A percentile compares a stretch with the other conserved stretches of the same genome.
phyloP scores from a whole-genome alignment of 1,140 invertebrate species.

The Venustaconcha ellipsiformis region DNA sequence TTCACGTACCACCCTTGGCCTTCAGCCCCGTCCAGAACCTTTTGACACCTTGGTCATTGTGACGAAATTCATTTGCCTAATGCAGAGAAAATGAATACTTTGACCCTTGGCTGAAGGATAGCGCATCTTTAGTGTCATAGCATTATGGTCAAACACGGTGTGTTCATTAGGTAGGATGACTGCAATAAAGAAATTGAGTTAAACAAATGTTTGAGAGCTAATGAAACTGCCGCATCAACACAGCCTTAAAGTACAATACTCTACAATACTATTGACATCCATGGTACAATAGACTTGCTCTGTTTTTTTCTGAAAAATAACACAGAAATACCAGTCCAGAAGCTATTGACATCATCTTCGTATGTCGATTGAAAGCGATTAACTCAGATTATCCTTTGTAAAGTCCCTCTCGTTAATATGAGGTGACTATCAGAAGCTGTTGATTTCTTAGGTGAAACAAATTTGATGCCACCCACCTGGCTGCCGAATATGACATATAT shows the following conservation, averaged over 20 bases:
- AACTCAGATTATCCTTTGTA: no score
- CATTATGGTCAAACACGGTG: slow-evolving; percentile 15
- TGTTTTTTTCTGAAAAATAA: no score
- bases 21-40: neutral
- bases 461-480: no score
- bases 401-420: no score
- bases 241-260: slow-evolving; percentile 8
- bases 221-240: slow-evolving; percentile 18
- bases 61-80: slow-evolving; percentile 7
- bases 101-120: slow-evolving; percentile 8
- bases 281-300: no score
- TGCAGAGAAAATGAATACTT: slow-evolving; percentile 3
- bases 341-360: no score
- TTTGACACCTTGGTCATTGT: slow-evolving; percentile 19
- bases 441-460: no score
- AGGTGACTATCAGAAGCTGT: no score
- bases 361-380: no score
- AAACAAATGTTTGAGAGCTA: slow-evolving; percentile 2
- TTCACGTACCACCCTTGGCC: neutral
- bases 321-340: no score
- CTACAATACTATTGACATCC: no score
- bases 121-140: slow-evolving; percentile 6
- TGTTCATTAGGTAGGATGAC: slow-evolving; percentile 7
- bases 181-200: neutral
- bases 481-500: no score